These are phyloP conservation scores for Vesta saturnalis DNA, from an alignment of 2,888 invertebrate species.

Conservation along the genomic window DNA sequence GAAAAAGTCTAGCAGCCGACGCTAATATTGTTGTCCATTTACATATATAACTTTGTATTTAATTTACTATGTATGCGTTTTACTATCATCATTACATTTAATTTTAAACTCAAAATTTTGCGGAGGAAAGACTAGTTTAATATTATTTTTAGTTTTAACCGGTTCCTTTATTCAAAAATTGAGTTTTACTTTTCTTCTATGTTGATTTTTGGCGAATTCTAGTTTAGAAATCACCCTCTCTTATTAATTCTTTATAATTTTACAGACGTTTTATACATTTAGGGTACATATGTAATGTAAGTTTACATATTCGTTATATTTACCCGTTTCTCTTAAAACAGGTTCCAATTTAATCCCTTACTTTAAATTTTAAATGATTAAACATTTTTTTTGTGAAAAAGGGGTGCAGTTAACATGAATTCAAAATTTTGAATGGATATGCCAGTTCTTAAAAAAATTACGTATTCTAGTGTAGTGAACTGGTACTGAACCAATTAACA, in stretches of 20 bases:
- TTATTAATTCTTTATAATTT: background rate
- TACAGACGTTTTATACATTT: background rate
- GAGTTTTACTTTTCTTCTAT: too few species aligned
- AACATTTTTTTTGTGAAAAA: background rate
- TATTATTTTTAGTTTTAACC: too few species aligned
- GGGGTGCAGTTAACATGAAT: background rate
- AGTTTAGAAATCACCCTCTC: background rate
- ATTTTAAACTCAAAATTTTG: too few species aligned
- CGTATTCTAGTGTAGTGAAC: background rate
- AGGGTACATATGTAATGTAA: constrained; percentile 6
- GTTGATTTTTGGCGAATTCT: too few species aligned
- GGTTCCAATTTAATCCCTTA: background rate
- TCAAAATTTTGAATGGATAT: background rate
- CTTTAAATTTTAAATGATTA: background rate
- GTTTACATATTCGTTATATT: background rate
- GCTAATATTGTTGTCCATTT: too few species aligned
- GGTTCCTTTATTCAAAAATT: too few species aligned
- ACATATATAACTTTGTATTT: too few species aligned
- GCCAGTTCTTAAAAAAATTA: background rate
- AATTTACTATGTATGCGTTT: too few species aligned
- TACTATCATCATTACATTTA: too few species aligned
- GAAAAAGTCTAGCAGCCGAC: too few species aligned
- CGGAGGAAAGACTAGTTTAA: too few species aligned
- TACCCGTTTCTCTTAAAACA: constrained; percentile 1
- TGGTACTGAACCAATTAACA: too few species aligned